Evolutionary conservation across 2,113 vertebrate species (phyloP).

Genomic region (Nerophis lumbriciformis): DNA sequence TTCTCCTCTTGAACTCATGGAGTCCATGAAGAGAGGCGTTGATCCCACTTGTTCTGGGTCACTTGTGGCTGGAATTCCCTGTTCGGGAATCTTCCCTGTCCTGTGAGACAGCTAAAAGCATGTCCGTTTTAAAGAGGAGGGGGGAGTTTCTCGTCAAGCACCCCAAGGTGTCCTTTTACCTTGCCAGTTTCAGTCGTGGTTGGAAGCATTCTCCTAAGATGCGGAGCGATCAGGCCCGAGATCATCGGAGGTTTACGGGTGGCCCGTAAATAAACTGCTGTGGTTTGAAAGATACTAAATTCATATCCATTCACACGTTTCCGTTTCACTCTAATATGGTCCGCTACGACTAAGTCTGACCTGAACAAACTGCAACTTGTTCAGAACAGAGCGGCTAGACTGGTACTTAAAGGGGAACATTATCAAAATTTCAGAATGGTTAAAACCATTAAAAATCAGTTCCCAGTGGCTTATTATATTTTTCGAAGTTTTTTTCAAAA

Average conservation of each 20-base stretch:
- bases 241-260: conserved; percentile 62
- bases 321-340: conserved; percentile 24
- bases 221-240: conserved; percentile 37
- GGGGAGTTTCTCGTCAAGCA: conserved; percentile 50
- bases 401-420: no score
- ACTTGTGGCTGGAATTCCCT: conserved; percentile 56
- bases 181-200: conserved; percentile 13
- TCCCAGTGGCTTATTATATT: no score
- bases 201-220: conserved; percentile 63
- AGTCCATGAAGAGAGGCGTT: conserved; percentile 28
- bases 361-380: no score
- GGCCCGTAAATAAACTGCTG: conserved; percentile 54
- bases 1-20: conserved; percentile 23
- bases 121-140: conserved; percentile 27
- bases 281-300: conserved; percentile 49
- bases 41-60: conserved; percentile 69
- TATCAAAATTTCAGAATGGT: no score
- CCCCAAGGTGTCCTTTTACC: conserved; percentile 62
- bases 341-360: no score
- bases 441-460: no score
- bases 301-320: conserved; percentile 19
- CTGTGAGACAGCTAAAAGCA: conserved; percentile 57
- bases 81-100: conserved; percentile 44
- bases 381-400: no score
- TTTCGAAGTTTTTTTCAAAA: no score